Base-by-base conservation (phyloP, 2,113 vertebrate genomes). In the Tretioscincus oriximinensis region DNA sequence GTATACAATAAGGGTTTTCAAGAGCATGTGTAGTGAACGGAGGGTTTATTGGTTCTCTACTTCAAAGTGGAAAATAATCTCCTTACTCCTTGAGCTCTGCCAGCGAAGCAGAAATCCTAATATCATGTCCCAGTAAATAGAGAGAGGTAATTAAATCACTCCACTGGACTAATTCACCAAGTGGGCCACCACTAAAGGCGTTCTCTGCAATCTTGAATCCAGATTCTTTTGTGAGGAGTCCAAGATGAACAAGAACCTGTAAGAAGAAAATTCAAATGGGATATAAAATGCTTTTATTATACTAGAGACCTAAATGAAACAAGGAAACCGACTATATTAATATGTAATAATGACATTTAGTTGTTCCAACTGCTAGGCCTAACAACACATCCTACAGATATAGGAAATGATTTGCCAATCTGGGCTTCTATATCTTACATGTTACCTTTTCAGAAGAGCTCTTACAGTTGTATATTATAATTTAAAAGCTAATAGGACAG, bases 141-240 rank as follows among this genome's bases (percentile, higher is more conserved):
- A 99, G 96, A 72, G 98, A 98, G 92, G 98, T 99, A 93, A 99
- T 99, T 94, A 99, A 97, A 94, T 99, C 98, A 91, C 98, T 99
- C 98, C 98, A 99, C 91, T 99, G 98, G 87, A 99, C 98, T 94
- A 99, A 93, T 94, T 99, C 98, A 26, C 98, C 98, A 85, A 99
- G 92, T 5, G 98, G 98, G 76, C 98, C 98, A 28, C 98, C 98
- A 0, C 98, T 99, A 95, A 99, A 99, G 0, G 98, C 98, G 72
- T 97, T 99, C 92, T 99, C 98, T 65, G 98, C 98, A n/a, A 99
- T 99, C 94, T 99, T 99, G 94, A 99, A 99, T 90, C 98, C 98
- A 0, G 98, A 99, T 95, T 99, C 98, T 93, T 99, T 99, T 80
- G 98, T 99, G 91, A 99, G 94, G 82, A 99, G 96, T 64, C 98